Base-by-base conservation (phyloP, 2,888 invertebrate genomes). In the Nasonia oneida region DNA sequence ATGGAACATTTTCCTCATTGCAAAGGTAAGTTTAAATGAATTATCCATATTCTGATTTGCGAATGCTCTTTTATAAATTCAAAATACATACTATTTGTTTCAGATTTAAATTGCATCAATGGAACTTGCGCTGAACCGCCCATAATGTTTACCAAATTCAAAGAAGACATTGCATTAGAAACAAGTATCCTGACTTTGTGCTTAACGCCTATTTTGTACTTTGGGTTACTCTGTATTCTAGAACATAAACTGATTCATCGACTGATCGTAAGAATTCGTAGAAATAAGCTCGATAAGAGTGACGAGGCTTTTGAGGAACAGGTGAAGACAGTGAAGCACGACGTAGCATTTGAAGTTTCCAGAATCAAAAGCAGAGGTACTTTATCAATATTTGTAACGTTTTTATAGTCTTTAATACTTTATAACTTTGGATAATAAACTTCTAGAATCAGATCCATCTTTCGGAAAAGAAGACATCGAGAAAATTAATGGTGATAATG, bases 231-330 rank as follows among this genome's bases (percentile, higher is more conserved):
- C 53, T 87, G 97, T 87, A 84, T 95, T 2, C 92, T 96, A 8
- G 98, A 98, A 91, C 95, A 95, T 42, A 94, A 93, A 93, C 92
- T 96, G 85, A 89, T 90, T 3, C 92, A 93, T 87, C 90, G 86
- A 83, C 29, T 91, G 29, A 83, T 87, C 37, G 79, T 87, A 14
- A 83, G 33, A 14, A 81, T 88, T n/a, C 76, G 85, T 23, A 78
- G 83, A 6, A 75, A 81, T 10, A 86, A 83, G 10, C 15, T 71
- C 4, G 78, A 76, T 8, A 74, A 33, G 10, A 87, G 18, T n/a
- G 86, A 76, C 33, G 42, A 83, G 42, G 76, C 67, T 29, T 88
- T 89, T 76, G 90, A 90, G 73, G 90, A 89, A 75, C 83, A 89
- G 57, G 90, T 90, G 0, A 86, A 85, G 67, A 88, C 89, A 76